A percentile compares a stretch with the other conserved stretches of the same genome.
These are phyloP conservation scores for Vipera ursinii DNA, from an alignment of 2,797 vertebrate species.

Conservation along the genomic window DNA sequence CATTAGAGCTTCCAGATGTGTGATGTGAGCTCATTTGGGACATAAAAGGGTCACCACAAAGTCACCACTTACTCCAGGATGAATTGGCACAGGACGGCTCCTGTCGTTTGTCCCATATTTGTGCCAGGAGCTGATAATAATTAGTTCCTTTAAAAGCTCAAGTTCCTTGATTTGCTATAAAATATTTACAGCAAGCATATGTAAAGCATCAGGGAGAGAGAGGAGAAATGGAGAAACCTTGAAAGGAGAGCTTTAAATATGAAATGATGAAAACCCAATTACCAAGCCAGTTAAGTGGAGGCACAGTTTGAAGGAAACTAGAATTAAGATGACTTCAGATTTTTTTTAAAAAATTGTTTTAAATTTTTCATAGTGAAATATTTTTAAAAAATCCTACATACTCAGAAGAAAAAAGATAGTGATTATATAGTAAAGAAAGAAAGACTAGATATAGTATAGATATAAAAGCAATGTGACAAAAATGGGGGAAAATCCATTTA, in stretches of 20 bases:
- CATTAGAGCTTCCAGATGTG: conserved; percentile 69
- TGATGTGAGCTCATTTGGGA: conserved; percentile 61
- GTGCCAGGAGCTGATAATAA: neutral
- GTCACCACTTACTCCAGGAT: conserved; percentile 59
- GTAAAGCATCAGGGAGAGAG: neutral
- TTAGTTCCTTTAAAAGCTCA: neutral
- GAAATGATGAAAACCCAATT: neutral
- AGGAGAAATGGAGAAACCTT: neutral
- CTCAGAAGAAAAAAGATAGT: neutral
- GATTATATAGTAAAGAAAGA: too few species aligned
- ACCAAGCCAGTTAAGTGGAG: neutral
- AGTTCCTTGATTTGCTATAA: neutral
- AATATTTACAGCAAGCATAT: neutral
- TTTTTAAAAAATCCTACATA: neutral
- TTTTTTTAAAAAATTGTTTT: neutral
- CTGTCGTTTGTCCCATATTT: neutral
- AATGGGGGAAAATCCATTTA: neutral
- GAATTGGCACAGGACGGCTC: conserved; percentile 49
- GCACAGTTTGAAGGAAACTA: neutral
- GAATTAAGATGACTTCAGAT: neutral
- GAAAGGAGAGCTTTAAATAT: neutral
- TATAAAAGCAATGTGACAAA: neutral
- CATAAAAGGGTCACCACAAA: conserved; percentile 63
- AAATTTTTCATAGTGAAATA: neutral
- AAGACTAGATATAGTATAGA: neutral